Evolutionary conservation across 1,140 invertebrate genomes (phyloP).

Genomic region (Neotoxoptera formosana): DNA sequence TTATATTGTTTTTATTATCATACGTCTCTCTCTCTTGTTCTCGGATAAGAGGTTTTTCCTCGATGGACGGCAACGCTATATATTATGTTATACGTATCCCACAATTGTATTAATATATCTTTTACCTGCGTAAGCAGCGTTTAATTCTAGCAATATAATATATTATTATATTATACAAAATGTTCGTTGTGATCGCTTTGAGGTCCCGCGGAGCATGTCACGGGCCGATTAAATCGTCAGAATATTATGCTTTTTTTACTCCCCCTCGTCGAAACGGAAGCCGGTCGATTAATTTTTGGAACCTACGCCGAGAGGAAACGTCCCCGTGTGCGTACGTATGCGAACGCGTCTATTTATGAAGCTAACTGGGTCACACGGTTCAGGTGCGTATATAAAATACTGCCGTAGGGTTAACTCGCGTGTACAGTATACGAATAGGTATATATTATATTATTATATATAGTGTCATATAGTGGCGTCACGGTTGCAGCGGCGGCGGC

Average conservation of each 20-base stretch:
- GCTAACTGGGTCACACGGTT: conserved; percentile 46
- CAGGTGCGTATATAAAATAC: conserved; percentile 28
- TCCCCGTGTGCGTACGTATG: neutral
- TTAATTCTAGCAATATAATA: neutral
- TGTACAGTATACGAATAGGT: neutral
- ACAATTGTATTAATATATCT: neutral
- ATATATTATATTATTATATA: conserved; percentile 8
- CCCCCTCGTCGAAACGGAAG: neutral
- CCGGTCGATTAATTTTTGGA: neutral
- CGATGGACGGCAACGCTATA: neutral
- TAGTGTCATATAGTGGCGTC: conserved; percentile 23
- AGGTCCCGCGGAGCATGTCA: neutral
- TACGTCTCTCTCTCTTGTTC: too few relatives aligned
- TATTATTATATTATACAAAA: neutral
- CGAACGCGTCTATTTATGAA: conserved; percentile 34
- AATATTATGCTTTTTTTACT: neutral
- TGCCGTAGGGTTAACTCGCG: conserved; percentile 10
- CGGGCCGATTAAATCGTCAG: neutral
- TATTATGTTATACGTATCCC: neutral
- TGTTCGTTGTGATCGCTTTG: neutral
- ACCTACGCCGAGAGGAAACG: neutral
- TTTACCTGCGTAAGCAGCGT: neutral
- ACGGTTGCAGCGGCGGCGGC: conserved; percentile 14
- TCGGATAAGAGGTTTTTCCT: neutral
- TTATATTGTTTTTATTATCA: too few relatives aligned